Evolutionary conservation across 92 coral and sea anemone genomes (phyloP), one percentile per base, ranked within the genome.

Genomic region (Palythoa grandiflora): DNA sequence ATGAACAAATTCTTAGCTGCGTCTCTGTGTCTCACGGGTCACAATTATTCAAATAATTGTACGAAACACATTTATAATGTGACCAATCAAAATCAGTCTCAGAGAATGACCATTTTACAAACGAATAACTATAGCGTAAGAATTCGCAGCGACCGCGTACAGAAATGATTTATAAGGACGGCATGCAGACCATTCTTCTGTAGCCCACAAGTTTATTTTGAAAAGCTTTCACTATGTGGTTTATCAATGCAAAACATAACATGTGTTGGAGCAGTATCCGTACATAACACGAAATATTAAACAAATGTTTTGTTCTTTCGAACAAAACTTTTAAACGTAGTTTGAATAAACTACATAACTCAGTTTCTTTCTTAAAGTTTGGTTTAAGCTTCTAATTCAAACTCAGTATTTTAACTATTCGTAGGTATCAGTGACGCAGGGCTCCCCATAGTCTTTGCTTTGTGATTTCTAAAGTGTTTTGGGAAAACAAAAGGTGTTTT

Each of bases 401-500:
- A 81, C 60, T 68, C 71, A 81, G 47, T 81, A n/a, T 19, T 51
- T 36, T 81, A 63, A 44, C 75, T 15, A 20, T 16, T 51, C 65
- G 47, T 40, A 40, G 0, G 3, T 40, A 81, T 28, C 28, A 28
- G 28, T 81, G 86, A 81, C 61, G 86, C 44, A 74, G 16, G 17
- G 15, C 13, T 20, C 35, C 86, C 86, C 75, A 53, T 39, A 13
- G 86, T 51, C 66, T 63, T 14, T 53, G 74, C 76, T 65, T 81
- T 81, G 36, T 47, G 61, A 66, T 66, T 44, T 19, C 65, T 14
- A 81, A 81, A 81, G 60, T 81, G 86, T 81, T 81, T 81, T 44
- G 75, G 75, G 72, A 66, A 71, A 81, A 81, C 75, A 81, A 4
- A 65, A 63, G 66, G 20, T 8, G 61, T 48, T 81, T 14, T 6